Conservation (phyloP, 2,888 invertebrate genomes). For the Hirtodrosophila alboralis region DNA sequence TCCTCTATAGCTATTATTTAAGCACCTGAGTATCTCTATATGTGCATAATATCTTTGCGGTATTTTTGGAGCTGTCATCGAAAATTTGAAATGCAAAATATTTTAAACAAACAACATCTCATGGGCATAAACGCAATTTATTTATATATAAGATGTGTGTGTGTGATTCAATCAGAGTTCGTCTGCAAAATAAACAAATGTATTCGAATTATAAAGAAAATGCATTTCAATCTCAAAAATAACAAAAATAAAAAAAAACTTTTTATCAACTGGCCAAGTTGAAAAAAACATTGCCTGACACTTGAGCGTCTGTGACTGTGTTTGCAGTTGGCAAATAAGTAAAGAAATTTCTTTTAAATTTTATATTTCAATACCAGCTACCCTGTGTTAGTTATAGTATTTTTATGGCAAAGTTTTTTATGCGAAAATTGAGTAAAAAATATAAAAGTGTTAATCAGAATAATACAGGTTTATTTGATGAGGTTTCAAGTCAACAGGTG, state of each 20-base stretch:
- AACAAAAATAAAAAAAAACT: too few relatives aligned
- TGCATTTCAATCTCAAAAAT: constrained; percentile 23
- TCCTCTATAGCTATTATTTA: constrained; percentile 51
- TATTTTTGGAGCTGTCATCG: constrained; percentile 1
- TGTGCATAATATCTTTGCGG: constrained; percentile 24
- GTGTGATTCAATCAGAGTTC: constrained; percentile 39
- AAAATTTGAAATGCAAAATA: constrained; percentile 50
- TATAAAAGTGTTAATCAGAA: too few relatives aligned
- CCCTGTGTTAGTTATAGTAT: background rate
- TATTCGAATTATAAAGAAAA: background rate
- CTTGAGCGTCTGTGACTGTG: constrained; percentile 27
- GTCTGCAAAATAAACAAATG: constrained; percentile 15
- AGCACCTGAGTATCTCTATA: constrained; percentile 47
- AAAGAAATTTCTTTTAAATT: background rate
- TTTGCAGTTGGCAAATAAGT: constrained; percentile 9
- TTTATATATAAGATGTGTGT: too few relatives aligned
- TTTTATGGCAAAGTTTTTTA: background rate
- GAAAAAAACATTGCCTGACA: constrained; percentile 37
- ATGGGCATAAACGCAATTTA: constrained; percentile 10
- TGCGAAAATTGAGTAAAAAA: too few relatives aligned
- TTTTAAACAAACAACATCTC: constrained; percentile 36
- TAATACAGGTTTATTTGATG: too few relatives aligned
- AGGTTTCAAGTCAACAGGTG: too few relatives aligned
- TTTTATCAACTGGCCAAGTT: constrained; percentile 44
- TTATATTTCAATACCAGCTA: background rate